Base-by-base conservation (phyloP, 2,888 invertebrate species). In the Cordylochernes scorpioides region DNA sequence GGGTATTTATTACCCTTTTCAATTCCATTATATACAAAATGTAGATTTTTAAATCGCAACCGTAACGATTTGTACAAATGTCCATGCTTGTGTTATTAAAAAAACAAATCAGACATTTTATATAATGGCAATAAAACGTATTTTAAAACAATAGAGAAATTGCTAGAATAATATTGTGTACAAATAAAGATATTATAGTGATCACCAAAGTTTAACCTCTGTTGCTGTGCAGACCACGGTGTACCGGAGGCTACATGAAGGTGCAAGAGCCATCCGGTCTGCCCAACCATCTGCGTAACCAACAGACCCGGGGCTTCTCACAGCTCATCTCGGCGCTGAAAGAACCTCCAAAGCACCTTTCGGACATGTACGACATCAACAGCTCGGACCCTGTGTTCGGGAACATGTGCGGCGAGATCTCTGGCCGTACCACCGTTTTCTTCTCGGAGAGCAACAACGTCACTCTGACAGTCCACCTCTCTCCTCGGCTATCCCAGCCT, bases 371-470 rank as follows among this genome's bases (percentile, higher is more conserved):
- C 22, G 38, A 38, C 15, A 33, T 31, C 10, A 26, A 32, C 9
- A 13, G 29, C 8, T 34, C 33, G 13, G 33, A 32, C 7, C 38
- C 38, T 3, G 26, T 35, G 3, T 38, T 38, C 19, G 38, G 38
- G 9, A 25, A 28, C 4, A 21, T 38, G 12, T 38, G 38, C 18
- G 38, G 38, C 5, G 35, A 38, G 10, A 38, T 38, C 33, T 32
- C 34, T n/a, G 36, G 37, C 5, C 32, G 32, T 15, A 35, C 33
- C 17, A 35, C 35, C 17, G 33, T 33, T 4, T 38, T 31, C 27
- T 38, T 26, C 26, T 35, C 38, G 51, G 74, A 74, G 54, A 70
- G 71, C 7, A 61, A 67, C 42, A 71, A 70, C 41, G 67, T 75
- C 42, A 73, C 72, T 51, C 60, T 75, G 51, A 69, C 72, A 5